A percentile compares a stretch with the other conserved stretches of the same genome.
Conservation (phyloP, 1,140 invertebrate genomes). For the Atta cephalotes region DNA sequence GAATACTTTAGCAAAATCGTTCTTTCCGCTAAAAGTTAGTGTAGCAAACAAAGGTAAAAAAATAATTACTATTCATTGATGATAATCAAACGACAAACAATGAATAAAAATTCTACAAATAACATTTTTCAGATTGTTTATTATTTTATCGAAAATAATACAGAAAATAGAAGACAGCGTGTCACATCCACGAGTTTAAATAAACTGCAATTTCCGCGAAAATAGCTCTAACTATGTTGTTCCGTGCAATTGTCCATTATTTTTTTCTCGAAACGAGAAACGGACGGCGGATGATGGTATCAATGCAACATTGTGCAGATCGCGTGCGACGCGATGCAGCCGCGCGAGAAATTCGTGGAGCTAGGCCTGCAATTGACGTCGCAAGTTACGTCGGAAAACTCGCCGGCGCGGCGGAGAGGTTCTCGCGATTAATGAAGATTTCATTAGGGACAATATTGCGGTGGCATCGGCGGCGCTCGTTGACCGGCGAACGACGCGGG, state of each 20-base stretch:
- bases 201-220: constrained; percentile 1
- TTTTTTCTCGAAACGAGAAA: constrained; percentile 30
- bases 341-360: constrained; percentile 62
- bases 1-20: too few species aligned
- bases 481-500: constrained; percentile 72
- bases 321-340: constrained; percentile 13
- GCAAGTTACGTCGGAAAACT: constrained; percentile 66
- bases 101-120: not conserved
- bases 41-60: not conserved
- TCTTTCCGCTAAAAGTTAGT: too few species aligned
- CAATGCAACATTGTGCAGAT: constrained; percentile 12
- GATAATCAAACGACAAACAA: not conserved
- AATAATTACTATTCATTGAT: not conserved
- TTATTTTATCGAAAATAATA: not conserved
- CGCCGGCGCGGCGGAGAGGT: not conserved
- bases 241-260: not conserved
- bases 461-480: constrained; percentile 75
- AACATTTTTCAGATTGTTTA: not conserved
- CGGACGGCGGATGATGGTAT: constrained; percentile 17
- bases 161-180: not conserved
- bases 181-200: not conserved
- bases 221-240: not conserved
- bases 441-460: constrained; percentile 80
- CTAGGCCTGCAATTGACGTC: constrained; percentile 30
- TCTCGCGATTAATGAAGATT: constrained; percentile 80